Base-by-base conservation (phyloP, 2,888 invertebrate species). In the Volucella inanis region DNA sequence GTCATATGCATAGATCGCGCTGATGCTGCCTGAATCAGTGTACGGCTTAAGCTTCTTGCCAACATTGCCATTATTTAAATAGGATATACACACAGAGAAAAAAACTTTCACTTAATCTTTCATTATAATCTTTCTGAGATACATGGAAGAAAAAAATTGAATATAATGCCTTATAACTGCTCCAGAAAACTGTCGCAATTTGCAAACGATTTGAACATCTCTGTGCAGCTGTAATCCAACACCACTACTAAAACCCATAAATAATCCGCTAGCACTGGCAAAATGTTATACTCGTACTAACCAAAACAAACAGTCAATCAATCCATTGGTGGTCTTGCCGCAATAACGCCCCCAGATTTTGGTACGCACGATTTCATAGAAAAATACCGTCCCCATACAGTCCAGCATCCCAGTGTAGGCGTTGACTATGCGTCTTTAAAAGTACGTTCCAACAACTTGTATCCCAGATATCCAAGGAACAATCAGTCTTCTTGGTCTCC, bases 331-430 rank as follows among this genome's bases (percentile, higher is more conserved):
- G 85, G 80, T 85, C 85, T 65, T 6, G 45, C 55, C 67, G 76
- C 80, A 67, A 76, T 76, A 85, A 85, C 76, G 85, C 85, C 85
- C 64, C 81, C 85, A 85, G 75, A 62, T 54, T 67, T 70, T 68
- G 52, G 72, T 68, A 85, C 85, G 85, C 85, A 85, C 81, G 81
- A 81, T 76, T 80, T 47, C 76, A 12, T 31, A 41, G 68, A 50
- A 80, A 67, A 65, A 62, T 49, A 43, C 52, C 31, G 12, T 47
- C n/a, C 31, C 67, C 71, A 78, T 70, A 68, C 68, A 39, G 52
- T 38, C 57, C 75, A 49, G 72, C 11, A 3, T n/a, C 1, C 8
- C 8, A 49, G 80, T 81, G 85, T 85, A 81, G 85, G 85, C 85
- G 85, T 80, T 47, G 68, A 10, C 67, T 43, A 55, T 65, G 49